phyloP scores from a whole-genome alignment of 1,140 invertebrate species.

The Drosophila jambulina region DNA sequence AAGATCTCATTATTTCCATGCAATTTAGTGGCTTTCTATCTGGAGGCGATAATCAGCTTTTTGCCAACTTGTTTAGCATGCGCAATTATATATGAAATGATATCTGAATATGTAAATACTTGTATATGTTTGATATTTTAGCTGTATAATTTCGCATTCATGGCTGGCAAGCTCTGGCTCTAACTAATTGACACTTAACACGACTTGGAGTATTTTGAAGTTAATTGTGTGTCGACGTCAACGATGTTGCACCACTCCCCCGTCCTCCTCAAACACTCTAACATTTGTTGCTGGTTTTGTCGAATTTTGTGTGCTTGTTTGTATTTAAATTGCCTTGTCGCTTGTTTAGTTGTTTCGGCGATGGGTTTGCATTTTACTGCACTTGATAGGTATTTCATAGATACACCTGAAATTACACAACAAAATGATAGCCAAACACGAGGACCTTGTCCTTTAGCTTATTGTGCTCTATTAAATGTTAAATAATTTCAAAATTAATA shows the following conservation, averaged over 20 bases:
- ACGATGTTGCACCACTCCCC: conserved; percentile 27
- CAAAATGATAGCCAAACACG: neutral
- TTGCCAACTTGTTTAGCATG: conserved; percentile 50
- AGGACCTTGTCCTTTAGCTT: neutral
- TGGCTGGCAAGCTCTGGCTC: conserved; percentile 59
- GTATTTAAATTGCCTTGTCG: conserved; percentile 81
- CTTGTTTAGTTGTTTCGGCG: conserved; percentile 47
- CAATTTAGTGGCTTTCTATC: conserved; percentile 39
- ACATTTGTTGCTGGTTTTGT: conserved; percentile 53
- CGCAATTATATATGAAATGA: conserved; percentile 53
- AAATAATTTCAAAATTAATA: neutral
- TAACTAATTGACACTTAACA: conserved; percentile 81
- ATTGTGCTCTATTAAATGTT: neutral
- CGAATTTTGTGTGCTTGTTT: conserved; percentile 57
- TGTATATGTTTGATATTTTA: conserved; percentile 61
- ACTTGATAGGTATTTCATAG: conserved; percentile 63
- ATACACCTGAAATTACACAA: conserved; percentile 63
- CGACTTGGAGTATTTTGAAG: conserved; percentile 76
- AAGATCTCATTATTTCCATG: conserved; percentile 45
- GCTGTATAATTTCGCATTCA: conserved; percentile 61
- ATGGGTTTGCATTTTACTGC: conserved; percentile 49
- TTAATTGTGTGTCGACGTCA: conserved; percentile 80
- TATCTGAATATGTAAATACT: conserved; percentile 44
- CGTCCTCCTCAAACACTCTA: conserved; percentile 14
- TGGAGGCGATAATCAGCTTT: conserved; percentile 40